Percentiles rank a stretch among this genome's conserved stretches.
These are phyloP conservation scores for Hypanus sabinus DNA, from an alignment of 2,113 vertebrate species.

Conservation along the genomic window DNA sequence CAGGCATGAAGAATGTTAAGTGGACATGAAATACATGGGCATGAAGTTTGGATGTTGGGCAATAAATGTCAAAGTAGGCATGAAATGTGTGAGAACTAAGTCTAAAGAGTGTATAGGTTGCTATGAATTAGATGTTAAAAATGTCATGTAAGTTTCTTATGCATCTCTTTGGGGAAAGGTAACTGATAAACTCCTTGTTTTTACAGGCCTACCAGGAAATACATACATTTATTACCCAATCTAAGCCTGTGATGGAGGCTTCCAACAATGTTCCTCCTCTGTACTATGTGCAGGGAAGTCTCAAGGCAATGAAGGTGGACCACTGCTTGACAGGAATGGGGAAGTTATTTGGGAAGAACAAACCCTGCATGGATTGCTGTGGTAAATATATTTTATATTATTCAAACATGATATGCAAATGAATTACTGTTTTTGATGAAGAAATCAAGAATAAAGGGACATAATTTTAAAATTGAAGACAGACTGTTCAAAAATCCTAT, in stretches of 20 bases:
- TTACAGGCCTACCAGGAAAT: slow-evolving; percentile 10
- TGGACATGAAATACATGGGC: not conserved
- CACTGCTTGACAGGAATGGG: slow-evolving; percentile 19
- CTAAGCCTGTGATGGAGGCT: not conserved
- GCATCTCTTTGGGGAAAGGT: not conserved
- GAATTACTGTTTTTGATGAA: too few relatives aligned
- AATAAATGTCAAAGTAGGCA: not conserved
- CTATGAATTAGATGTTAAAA: not conserved
- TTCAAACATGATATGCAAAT: too few relatives aligned
- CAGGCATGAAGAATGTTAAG: too few relatives aligned
- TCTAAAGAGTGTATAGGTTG: not conserved
- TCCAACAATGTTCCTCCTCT: slow-evolving; percentile 4
- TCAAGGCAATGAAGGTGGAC: slow-evolving; percentile 13
- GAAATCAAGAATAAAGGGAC: too few relatives aligned
- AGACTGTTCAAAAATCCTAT: too few relatives aligned
- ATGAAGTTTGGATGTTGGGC: too few relatives aligned
- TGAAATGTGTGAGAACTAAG: not conserved
- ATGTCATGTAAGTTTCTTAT: not conserved
- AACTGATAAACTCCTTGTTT: not conserved
- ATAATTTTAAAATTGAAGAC: too few relatives aligned
- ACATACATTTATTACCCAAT: not conserved
- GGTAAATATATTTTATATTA: slow-evolving; percentile 2
- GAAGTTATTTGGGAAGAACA: not conserved
- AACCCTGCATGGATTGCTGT: slow-evolving; percentile 11
- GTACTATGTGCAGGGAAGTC: not conserved